Conservation (phyloP, 2,797 vertebrate genomes). For the Bryconaethiops microstoma region DNA sequence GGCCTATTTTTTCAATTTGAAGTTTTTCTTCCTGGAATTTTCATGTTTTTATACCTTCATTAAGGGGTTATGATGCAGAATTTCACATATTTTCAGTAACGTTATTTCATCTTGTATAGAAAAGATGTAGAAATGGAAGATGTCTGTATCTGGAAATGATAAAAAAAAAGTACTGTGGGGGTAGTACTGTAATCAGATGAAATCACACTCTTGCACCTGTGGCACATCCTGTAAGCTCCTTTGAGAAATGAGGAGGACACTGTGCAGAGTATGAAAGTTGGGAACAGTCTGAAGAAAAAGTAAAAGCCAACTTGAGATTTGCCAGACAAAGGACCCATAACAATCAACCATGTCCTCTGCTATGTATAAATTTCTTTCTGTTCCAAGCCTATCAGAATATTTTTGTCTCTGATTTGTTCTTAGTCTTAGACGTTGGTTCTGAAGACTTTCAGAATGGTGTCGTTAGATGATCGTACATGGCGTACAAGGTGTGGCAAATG, state of each 20-base stretch:
- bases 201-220: slow-evolving; percentile 36
- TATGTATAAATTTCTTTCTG: slow-evolving; percentile 23
- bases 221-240: slow-evolving; percentile 21
- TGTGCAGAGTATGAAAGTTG: slow-evolving; percentile 19
- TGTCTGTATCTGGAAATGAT: not conserved
- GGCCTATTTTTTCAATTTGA: not conserved
- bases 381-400: not conserved
- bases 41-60: not conserved
- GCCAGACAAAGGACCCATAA: not conserved
- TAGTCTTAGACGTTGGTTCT: not conserved
- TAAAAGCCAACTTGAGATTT: slow-evolving; percentile 18
- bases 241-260: slow-evolving; percentile 10
- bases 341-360: not conserved
- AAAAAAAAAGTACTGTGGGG: not conserved
- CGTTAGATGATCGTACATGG: not conserved
- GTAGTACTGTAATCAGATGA: slow-evolving; percentile 2
- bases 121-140: not conserved
- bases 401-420: not conserved
- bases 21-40: not conserved
- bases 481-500: not conserved
- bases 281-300: slow-evolving; percentile 18
- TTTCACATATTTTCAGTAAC: not conserved
- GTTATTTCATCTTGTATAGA: no score
- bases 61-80: not conserved
- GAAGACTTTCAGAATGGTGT: slow-evolving; percentile 1